Evolutionary conservation across 2,797 vertebrate species (phyloP).

Genomic region (Sorex maritimensis): DNA sequence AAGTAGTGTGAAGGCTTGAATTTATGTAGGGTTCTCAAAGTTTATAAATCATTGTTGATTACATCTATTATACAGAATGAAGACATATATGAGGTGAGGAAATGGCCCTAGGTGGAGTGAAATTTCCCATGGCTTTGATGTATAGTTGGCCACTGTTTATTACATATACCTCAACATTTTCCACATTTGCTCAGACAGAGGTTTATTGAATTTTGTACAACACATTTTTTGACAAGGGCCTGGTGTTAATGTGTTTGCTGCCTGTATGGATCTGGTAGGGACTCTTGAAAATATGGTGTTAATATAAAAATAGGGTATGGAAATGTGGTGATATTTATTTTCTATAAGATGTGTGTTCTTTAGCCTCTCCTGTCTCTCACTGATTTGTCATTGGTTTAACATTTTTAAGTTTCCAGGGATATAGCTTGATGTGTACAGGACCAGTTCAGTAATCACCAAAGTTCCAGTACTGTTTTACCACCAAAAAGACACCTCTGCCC

Average conservation of each 20-base stretch:
- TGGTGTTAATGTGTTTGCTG: constrained; percentile 3
- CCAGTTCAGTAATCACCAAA: too few species aligned
- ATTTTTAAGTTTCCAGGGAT: too few species aligned
- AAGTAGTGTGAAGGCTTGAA: neutral
- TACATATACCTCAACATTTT: neutral
- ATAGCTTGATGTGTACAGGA: too few species aligned
- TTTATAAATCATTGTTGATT: too few species aligned
- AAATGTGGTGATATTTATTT: too few species aligned
- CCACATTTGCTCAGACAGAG: neutral
- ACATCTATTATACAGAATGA: neutral
- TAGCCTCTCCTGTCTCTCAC: too few species aligned
- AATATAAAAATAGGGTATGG: too few species aligned
- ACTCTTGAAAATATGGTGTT: neutral
- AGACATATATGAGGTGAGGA: neutral
- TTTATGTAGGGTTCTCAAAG: neutral
- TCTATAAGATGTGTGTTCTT: too few species aligned
- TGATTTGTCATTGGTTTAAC: too few species aligned
- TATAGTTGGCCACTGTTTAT: neutral
- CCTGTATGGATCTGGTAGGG: neutral
- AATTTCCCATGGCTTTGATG: neutral
- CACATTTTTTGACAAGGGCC: neutral
- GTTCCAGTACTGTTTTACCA: too few species aligned
- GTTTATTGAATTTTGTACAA: neutral
- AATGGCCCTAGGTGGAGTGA: neutral
- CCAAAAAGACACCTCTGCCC: too few species aligned